These are phyloP conservation scores for Ciconia stormi DNA, from an alignment of 2,113 vertebrate genomes.

Conservation along the genomic window DNA sequence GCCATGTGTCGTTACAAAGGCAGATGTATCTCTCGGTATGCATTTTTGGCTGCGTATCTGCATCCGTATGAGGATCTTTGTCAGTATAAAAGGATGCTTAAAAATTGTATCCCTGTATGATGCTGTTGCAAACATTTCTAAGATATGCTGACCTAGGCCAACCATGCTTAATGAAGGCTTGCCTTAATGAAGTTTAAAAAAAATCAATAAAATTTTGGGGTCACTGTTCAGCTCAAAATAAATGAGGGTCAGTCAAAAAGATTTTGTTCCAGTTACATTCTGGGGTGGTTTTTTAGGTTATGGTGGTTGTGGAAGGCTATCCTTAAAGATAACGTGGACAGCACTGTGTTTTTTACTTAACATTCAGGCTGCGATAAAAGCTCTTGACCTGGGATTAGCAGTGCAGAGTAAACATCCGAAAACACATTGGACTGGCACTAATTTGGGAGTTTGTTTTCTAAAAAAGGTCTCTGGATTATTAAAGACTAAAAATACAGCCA, in stretches of 20 bases:
- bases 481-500: background rate
- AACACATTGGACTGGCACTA: conserved; percentile 48
- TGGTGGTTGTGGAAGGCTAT: background rate
- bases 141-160: background rate
- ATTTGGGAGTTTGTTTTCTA: conserved; percentile 65
- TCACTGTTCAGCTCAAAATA: background rate
- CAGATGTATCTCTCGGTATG: too few relatives aligned
- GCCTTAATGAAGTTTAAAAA: background rate
- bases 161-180: background rate
- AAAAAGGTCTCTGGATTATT: conserved; percentile 55
- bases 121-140: too few relatives aligned
- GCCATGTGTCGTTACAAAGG: fast-evolving
- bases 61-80: background rate
- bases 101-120: fast-evolving
- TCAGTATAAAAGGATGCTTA: background rate
- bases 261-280: background rate
- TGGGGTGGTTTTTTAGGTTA: background rate
- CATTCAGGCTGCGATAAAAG: conserved; percentile 42
- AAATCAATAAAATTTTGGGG: background rate
- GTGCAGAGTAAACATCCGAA: background rate
- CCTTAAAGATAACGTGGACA: background rate
- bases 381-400: conserved; percentile 64
- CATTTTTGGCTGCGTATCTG: background rate
- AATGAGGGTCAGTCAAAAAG: background rate
- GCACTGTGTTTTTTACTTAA: conserved; percentile 58